Conservation (phyloP, 2,113 vertebrate genomes). For the Rostratula benghalensis region DNA sequence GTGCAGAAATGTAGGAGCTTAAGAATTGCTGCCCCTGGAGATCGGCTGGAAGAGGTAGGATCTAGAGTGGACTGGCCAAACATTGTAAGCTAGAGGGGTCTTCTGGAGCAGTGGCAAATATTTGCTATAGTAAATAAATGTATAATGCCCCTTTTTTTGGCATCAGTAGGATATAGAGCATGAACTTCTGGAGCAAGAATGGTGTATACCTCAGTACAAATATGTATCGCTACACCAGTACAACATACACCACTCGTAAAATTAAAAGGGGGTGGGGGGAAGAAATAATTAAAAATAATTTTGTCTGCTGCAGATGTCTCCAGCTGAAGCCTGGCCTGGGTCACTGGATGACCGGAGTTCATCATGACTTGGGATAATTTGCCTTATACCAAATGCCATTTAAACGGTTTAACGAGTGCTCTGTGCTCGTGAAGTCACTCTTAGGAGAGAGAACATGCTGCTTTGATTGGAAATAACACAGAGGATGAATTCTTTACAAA, state of each 20-base stretch:
- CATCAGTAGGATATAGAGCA: background rate
- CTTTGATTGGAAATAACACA: background rate
- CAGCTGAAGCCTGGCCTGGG: background rate
- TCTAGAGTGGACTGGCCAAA: fast-evolving
- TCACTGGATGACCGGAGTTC: background rate
- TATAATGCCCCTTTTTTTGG: background rate
- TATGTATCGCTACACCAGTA: background rate
- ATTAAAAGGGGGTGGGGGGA: too few relatives aligned
- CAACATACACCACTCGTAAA: background rate
- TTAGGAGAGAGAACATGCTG: background rate
- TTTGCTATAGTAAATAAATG: background rate
- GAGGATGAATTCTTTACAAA: background rate
- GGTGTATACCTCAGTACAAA: background rate
- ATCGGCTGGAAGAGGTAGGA: background rate
- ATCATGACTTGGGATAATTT: background rate
- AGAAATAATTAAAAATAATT: background rate
- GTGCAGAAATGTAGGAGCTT: background rate
- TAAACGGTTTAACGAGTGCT: background rate
- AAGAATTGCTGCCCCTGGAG: background rate
- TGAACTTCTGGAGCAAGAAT: background rate
- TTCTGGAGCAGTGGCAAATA: background rate
- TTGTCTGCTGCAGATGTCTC: background rate
- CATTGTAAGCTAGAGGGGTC: background rate
- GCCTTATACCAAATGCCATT: background rate
- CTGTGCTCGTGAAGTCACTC: background rate